Evolutionary conservation across 2,797 vertebrate genomes (phyloP).

Genomic region (Selene dorsalis): DNA sequence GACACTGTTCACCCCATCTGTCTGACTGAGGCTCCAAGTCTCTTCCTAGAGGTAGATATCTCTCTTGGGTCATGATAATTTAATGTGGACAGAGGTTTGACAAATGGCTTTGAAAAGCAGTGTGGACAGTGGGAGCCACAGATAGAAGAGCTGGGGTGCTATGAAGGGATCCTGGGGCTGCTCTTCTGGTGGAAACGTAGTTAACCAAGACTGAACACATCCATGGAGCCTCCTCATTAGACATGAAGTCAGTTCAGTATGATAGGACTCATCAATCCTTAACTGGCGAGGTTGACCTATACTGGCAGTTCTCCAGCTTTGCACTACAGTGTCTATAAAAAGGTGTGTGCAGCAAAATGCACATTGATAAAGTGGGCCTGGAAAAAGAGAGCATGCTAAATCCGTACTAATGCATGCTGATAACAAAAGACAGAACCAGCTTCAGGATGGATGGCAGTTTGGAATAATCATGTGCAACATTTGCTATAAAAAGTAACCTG

Average conservation of each 20-base stretch:
- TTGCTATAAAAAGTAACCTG: conserved; percentile 38
- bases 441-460: conserved; percentile 19
- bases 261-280: conserved; percentile 75
- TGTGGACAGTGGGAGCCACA: conserved; percentile 55
- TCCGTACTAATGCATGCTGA: conserved; percentile 42
- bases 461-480: conserved; percentile 30
- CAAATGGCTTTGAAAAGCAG: conserved; percentile 73
- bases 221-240: conserved; percentile 81
- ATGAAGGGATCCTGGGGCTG: conserved; percentile 63
- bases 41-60: conserved; percentile 65
- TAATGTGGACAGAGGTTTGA: conserved; percentile 77
- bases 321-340: conserved; percentile 43
- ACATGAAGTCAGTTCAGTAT: conserved; percentile 65
- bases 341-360: conserved; percentile 31
- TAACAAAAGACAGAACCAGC: conserved; percentile 43
- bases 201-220: conserved; percentile 74
- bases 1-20: conserved; percentile 47
- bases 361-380: conserved; percentile 41
- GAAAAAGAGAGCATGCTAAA: conserved; percentile 24
- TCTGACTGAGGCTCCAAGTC: conserved; percentile 52
- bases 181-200: conserved; percentile 65
- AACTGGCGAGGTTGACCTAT: conserved; percentile 44
- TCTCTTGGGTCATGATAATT: conserved; percentile 77
- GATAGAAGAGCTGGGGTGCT: conserved; percentile 57
- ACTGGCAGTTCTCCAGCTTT: conserved; percentile 29